A percentile compares a stretch with the other conserved stretches of the same genome.
Evolutionary conservation across 2,888 invertebrate genomes (phyloP).

Genomic region (Steinernema scapterisci): DNA sequence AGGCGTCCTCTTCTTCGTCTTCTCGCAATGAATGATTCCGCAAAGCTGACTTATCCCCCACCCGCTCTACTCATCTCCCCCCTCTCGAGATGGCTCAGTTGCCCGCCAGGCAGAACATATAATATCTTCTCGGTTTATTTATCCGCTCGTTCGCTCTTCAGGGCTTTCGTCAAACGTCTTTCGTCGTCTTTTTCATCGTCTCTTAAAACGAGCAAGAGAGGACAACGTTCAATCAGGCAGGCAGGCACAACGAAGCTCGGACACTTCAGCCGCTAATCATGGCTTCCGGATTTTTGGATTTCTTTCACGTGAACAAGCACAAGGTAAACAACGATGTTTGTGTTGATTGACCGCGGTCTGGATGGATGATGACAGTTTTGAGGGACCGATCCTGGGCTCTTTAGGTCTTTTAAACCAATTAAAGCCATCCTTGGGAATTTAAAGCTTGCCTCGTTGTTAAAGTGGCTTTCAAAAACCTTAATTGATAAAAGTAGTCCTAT

Average conservation of each 20-base stretch:
- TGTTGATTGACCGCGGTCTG: too few relatives aligned
- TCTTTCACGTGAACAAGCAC: conserved; percentile 66
- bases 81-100: conserved; percentile 15
- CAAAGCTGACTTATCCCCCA: conserved; percentile 1
- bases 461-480: too few relatives aligned
- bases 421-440: too few relatives aligned
- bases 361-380: too few relatives aligned
- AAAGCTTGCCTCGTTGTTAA: too few relatives aligned
- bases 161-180: background rate
- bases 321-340: conserved; percentile 53
- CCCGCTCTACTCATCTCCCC: background rate
- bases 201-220: too few relatives aligned
- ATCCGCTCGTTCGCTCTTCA: conserved; percentile 3
- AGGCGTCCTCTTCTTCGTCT: conserved; percentile 12
- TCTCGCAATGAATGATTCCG: background rate
- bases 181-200: background rate
- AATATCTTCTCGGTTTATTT: conserved; percentile 22
- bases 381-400: too few relatives aligned
- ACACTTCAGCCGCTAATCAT: background rate
- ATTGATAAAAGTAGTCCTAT: too few relatives aligned
- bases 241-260: background rate
- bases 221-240: too few relatives aligned
- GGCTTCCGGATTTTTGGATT: conserved; percentile 61
- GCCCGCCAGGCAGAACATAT: conserved; percentile 21
- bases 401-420: too few relatives aligned